phyloP scores from a whole-genome alignment of 2,797 vertebrate species.

The Geotria australis region DNA sequence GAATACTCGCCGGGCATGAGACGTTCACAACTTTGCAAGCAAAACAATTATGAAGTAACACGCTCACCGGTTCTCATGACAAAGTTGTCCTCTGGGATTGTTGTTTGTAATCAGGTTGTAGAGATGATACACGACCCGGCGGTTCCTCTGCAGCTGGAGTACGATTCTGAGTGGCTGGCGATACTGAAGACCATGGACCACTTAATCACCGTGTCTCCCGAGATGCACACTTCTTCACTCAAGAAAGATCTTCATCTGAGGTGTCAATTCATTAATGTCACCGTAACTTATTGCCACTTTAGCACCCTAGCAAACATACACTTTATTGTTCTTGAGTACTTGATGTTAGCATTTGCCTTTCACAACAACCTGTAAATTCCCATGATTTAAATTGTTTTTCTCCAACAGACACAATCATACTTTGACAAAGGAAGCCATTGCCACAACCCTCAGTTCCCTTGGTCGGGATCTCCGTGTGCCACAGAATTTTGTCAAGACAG shows the following conservation, averaged over 20 bases:
- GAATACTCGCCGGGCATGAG: no score
- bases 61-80: no score
- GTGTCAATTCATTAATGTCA: slow-evolving; percentile 10
- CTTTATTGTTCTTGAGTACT: no score
- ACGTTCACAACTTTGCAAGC: no score
- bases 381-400: neutral
- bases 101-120: slow-evolving; percentile 25
- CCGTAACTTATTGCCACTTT: neutral
- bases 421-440: slow-evolving; percentile 36
- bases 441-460: slow-evolving; percentile 33
- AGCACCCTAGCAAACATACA: neutral
- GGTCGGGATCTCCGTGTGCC: slow-evolving; percentile 45
- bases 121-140: slow-evolving; percentile 43
- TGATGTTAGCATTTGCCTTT: no score
- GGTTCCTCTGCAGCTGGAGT: slow-evolving; percentile 40
- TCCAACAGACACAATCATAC: slow-evolving; percentile 59
- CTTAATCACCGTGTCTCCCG: slow-evolving; percentile 31
- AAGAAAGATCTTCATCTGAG: slow-evolving; percentile 47
- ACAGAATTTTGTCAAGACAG: slow-evolving; percentile 41
- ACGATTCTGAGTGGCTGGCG: slow-evolving; percentile 75
- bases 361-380: no score
- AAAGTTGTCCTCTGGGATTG: neutral
- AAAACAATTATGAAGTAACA: no score
- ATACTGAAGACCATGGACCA: slow-evolving; percentile 46
- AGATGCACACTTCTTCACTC: slow-evolving; percentile 51